A percentile compares a stretch with the other conserved stretches of the same genome.
Conservation (phyloP, 2,888 invertebrate species). For the Volucella bombylans region DNA sequence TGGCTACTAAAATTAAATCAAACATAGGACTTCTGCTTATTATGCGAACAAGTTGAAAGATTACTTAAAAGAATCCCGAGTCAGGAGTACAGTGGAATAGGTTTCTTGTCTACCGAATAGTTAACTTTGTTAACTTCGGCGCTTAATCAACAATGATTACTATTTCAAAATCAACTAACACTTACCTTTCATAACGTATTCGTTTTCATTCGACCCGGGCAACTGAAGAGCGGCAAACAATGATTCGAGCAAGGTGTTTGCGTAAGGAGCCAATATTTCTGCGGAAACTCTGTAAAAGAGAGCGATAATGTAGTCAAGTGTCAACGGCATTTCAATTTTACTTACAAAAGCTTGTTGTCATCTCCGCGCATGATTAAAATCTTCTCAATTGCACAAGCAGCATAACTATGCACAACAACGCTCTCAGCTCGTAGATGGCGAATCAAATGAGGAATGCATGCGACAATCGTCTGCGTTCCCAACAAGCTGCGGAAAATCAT, state of each 20-base stretch:
- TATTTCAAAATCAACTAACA: neutral
- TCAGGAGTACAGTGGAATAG: too few species aligned
- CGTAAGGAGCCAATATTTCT: constrained; percentile 86
- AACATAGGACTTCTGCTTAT: too few species aligned
- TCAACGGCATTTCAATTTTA: constrained; percentile 36
- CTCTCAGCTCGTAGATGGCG: constrained; percentile 89
- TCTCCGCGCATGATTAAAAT: constrained; percentile 89
- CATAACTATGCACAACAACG: constrained; percentile 96
- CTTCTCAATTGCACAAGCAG: constrained; percentile 95
- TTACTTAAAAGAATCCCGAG: too few species aligned
- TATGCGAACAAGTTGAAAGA: too few species aligned
- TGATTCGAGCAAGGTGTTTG: constrained; percentile 87
- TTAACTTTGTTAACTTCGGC: too few species aligned
- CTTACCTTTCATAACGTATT: constrained; percentile 95
- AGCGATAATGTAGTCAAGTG: constrained; percentile 11
- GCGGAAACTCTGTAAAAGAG: constrained; percentile 84
- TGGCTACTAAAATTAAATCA: too few species aligned
- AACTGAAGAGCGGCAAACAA: constrained; percentile 89
- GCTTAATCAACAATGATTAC: too few species aligned
- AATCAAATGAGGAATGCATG: constrained; percentile 90
- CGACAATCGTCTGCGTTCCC: constrained; percentile 89
- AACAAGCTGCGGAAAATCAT: constrained; percentile 97
- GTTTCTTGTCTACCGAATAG: too few species aligned
- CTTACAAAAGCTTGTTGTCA: constrained; percentile 84
- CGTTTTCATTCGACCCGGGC: constrained; percentile 93